phyloP scores from a whole-genome alignment of 2,113 vertebrate species.

The Odontesthes bonariensis region DNA sequence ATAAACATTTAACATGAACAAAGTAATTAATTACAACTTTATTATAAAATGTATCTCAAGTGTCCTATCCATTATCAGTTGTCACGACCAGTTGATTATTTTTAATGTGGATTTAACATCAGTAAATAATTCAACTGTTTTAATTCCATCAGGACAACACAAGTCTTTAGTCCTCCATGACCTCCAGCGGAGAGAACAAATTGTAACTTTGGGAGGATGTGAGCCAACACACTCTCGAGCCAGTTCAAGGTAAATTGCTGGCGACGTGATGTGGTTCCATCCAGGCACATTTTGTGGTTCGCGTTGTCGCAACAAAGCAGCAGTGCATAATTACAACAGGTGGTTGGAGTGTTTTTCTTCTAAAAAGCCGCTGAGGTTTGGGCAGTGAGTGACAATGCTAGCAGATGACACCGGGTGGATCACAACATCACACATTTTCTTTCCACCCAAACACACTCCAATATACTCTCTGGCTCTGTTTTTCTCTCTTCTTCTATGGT shows the following conservation, averaged over 20 bases:
- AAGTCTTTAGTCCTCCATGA: background rate
- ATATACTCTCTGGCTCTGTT: slow-evolving; percentile 39
- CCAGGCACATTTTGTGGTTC: slow-evolving; percentile 53
- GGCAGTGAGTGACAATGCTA: slow-evolving; percentile 21
- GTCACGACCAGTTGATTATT: background rate
- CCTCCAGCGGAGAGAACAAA: slow-evolving; percentile 35
- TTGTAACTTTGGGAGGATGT: slow-evolving; percentile 23
- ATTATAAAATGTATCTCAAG: too few species aligned
- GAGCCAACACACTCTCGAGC: slow-evolving; percentile 33
- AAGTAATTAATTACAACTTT: too few species aligned
- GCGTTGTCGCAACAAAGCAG: slow-evolving; percentile 60
- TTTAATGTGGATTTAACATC: background rate
- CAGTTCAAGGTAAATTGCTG: slow-evolving; percentile 48
- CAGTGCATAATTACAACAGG: slow-evolving; percentile 71
- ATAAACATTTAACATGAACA: too few species aligned
- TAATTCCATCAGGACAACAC: background rate
- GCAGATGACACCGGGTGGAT: slow-evolving; percentile 69
- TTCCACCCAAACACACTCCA: slow-evolving; percentile 49
- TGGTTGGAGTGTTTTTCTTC: slow-evolving; percentile 57
- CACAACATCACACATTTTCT: slow-evolving; percentile 65
- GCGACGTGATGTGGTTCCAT: slow-evolving; percentile 41
- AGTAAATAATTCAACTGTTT: background rate
- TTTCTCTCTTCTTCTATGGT: slow-evolving; percentile 57
- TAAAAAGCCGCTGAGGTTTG: slow-evolving; percentile 57
- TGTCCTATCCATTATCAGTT: background rate